Evolutionary conservation across 2,113 vertebrate species (phyloP), one percentile per base, ranked within the genome.

Genomic region (Pachyramphus minor): DNA sequence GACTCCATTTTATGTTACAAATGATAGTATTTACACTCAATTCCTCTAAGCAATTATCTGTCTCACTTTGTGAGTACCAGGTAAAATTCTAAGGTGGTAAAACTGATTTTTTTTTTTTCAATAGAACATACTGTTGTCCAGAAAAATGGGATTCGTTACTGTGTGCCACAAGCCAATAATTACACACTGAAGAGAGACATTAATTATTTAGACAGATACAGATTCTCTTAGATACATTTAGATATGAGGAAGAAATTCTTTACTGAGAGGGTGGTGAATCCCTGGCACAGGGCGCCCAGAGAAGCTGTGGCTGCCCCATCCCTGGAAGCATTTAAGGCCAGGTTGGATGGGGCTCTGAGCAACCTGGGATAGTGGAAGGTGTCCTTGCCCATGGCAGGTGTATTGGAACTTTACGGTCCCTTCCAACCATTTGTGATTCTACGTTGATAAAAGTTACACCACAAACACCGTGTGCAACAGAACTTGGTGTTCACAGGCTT

Each of bases 391-490:
- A 27, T 9, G 25, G 49, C 49, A 50, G 3, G 49, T 24, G 49
- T 8, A 50, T 15, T 50, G 24, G 24, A 27, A 50, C 49, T 50
- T 50, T 27, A 27, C 9, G 49, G 13, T 13, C 49, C 50, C 25
- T 73, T 50, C 42, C 31, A 80, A 44, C 14, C 18, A 35, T 41
- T 42, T 19, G 14, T 5, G 16, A 24, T 6, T 41, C 24, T 6
- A 5, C 3, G 12, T 9, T 20, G 27, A n/a, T 23, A 0, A 0
- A 13, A 27, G 8, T 22, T 22, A 28, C 2, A 6, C 17, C 2
- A 21, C 42, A n/a, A 37, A 19, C 28, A 22, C 6, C 0, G 11
- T 0, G 22, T 0, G 2, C 27, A 8, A 14, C n/a, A 47, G 42
- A 55, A 12, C 4, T 1, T 2, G 27, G 4, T 5, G 10, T 8